Percentiles rank a stretch among this genome's conserved stretches.
Conservation (phyloP, 2,797 vertebrate species). For the Molossus alvarezi region DNA sequence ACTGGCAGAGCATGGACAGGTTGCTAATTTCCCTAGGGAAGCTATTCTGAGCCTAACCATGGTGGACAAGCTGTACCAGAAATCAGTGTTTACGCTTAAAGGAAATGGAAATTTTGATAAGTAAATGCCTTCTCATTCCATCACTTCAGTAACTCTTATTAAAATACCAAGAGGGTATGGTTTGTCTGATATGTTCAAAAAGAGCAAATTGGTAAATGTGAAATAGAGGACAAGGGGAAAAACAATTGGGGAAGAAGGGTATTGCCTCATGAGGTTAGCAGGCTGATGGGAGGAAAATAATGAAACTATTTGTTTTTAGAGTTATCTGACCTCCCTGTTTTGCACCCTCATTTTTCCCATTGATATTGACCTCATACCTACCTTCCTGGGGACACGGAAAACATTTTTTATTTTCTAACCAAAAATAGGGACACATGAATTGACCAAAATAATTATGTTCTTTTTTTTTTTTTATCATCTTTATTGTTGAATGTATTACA, state of each 20-base stretch:
- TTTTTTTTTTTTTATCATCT: no score
- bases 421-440: background rate
- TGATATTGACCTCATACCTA: background rate
- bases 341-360: background rate
- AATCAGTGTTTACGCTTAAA: background rate
- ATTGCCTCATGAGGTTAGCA: background rate
- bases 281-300: background rate
- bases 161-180: background rate
- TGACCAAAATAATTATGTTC: background rate
- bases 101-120: slow-evolving; percentile 22
- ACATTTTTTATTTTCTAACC: background rate
- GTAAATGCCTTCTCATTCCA: slow-evolving; percentile 30
- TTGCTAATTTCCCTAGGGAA: slow-evolving; percentile 39
- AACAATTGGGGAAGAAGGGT: background rate
- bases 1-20: background rate
- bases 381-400: background rate
- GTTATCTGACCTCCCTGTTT: background rate
- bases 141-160: background rate
- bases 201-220: background rate
- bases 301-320: background rate
- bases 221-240: background rate
- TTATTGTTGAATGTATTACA: no score
- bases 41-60: background rate
- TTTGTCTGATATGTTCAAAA: background rate
- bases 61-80: background rate